Conservation (phyloP, 2,797 vertebrate species). For the Lithobates pipiens region DNA sequence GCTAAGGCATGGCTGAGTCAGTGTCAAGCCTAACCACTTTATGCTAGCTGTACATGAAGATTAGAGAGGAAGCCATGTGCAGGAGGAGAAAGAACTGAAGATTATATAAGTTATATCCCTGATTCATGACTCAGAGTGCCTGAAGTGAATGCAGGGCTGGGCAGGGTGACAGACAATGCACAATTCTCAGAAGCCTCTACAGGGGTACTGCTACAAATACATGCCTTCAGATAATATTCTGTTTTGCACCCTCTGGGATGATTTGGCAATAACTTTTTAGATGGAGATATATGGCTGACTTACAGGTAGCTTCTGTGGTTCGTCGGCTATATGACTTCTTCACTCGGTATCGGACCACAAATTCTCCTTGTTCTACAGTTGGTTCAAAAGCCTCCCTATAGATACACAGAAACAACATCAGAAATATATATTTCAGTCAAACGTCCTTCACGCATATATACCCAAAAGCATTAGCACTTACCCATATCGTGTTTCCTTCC, state of each 20-base stretch:
- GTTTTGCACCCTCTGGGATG: neutral
- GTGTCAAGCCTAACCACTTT: too few species aligned
- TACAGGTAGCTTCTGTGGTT: constrained; percentile 88
- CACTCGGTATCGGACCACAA: constrained; percentile 88
- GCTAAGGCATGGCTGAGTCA: too few species aligned
- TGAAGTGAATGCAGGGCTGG: too few species aligned
- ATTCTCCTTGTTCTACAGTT: constrained; percentile 88
- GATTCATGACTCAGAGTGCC: too few species aligned
- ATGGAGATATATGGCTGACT: constrained; percentile 68
- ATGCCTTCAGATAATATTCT: too few species aligned
- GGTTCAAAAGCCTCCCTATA: constrained; percentile 88
- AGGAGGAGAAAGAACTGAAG: too few species aligned
- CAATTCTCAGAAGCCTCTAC: too few species aligned
- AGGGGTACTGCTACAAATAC: too few species aligned
- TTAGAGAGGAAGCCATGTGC: too few species aligned
- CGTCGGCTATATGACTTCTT: constrained; percentile 90
- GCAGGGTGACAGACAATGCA: too few species aligned
- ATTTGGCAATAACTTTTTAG: neutral
- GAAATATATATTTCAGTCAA: neutral
- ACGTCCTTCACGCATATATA: neutral
- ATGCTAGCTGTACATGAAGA: too few species aligned
- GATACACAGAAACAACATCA: neutral
- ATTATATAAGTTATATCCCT: too few species aligned
- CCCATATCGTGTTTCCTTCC: constrained; percentile 91
- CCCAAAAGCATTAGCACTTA: constrained; percentile 69